These are phyloP conservation scores for Noctua fimbriata DNA, from an alignment of 2,888 invertebrate species.

Conservation along the genomic window DNA sequence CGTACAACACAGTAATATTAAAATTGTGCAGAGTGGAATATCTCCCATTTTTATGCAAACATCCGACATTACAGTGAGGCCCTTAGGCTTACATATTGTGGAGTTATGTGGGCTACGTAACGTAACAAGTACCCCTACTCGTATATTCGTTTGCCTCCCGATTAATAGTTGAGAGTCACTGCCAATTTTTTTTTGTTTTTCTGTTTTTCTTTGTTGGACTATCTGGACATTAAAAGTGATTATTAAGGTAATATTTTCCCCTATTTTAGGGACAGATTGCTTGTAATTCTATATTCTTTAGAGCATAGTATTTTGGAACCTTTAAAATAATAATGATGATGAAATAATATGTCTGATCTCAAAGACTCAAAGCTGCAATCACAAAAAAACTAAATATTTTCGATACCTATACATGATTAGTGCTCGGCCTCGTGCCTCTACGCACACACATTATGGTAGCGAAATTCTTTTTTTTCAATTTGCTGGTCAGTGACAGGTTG, in stretches of 20 bases:
- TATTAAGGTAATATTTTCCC: background rate
- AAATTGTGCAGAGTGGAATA: background rate
- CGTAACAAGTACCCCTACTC: background rate
- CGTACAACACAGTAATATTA: slow-evolving; percentile 6
- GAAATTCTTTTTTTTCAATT: too few relatives aligned
- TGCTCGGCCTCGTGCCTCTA: background rate
- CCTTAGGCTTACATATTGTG: background rate
- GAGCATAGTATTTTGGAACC: background rate
- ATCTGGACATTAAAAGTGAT: background rate
- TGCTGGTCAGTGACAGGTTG: too few relatives aligned
- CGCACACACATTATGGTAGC: too few relatives aligned
- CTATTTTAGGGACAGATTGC: background rate
- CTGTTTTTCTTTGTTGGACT: background rate
- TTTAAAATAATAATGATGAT: background rate
- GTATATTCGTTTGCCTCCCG: background rate
- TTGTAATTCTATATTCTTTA: background rate
- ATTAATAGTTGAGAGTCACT: background rate
- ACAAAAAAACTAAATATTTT: background rate
- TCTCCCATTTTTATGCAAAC: background rate
- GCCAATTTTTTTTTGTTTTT: background rate
- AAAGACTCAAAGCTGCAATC: background rate
- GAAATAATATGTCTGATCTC: background rate
- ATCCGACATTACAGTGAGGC: slow-evolving; percentile 13
- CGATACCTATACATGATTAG: too few relatives aligned
- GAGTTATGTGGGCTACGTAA: background rate